Evolutionary conservation across 2,113 vertebrate genomes (phyloP).

Genomic region (Aegypius monachus): DNA sequence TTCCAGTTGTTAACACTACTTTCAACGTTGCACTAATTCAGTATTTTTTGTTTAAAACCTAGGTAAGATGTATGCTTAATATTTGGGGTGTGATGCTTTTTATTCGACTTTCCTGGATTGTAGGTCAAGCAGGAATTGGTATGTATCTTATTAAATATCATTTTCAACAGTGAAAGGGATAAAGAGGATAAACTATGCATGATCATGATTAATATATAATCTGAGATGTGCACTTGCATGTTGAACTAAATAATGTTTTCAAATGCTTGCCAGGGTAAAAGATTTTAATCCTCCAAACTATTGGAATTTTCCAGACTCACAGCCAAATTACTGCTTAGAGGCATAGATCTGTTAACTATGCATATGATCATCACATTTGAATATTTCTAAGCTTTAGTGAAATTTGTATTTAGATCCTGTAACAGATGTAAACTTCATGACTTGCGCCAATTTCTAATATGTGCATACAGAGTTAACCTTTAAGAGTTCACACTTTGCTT

Average conservation of each 20-base stretch:
- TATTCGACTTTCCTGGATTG: conserved; percentile 97
- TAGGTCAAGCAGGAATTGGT: conserved; percentile 97
- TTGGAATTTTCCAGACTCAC: conserved; percentile 71
- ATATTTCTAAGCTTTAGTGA: conserved; percentile 50
- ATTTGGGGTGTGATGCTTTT: conserved; percentile 99
- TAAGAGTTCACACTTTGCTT: conserved; percentile 46
- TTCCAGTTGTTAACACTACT: not conserved
- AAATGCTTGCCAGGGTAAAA: conserved; percentile 49
- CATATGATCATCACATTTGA: conserved; percentile 60
- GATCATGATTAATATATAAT: conserved; percentile 58
- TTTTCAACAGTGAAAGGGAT: conserved; percentile 21
- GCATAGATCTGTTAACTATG: conserved; percentile 31
- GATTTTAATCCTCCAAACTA: conserved; percentile 40
- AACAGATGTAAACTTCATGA: conserved; percentile 51
- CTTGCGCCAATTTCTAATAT: conserved; percentile 26
- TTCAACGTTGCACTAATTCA: not conserved
- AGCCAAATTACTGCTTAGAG: conserved; percentile 32
- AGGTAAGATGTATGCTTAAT: conserved; percentile 98
- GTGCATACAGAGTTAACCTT: conserved; percentile 20
- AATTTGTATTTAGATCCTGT: conserved; percentile 53
- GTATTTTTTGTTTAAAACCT: conserved; percentile 32
- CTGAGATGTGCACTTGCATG: conserved; percentile 60
- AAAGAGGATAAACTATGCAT: conserved; percentile 38
- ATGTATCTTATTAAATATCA: conserved; percentile 36
- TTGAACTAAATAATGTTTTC: conserved; percentile 31